phyloP scores from a whole-genome alignment of 1,140 invertebrate genomes.

The Bombus huntii region DNA sequence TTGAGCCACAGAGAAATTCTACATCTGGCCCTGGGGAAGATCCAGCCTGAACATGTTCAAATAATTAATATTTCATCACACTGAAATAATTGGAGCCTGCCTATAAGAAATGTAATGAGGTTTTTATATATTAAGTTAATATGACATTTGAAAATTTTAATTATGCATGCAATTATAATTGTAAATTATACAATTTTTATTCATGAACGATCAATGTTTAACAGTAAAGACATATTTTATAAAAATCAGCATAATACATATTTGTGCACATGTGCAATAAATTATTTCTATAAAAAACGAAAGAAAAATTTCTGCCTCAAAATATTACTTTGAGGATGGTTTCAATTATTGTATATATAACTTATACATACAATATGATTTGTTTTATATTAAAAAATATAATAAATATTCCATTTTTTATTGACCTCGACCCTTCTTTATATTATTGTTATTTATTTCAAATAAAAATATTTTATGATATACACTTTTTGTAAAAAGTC shows the following conservation, averaged over 20 bases:
- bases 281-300: slow-evolving; percentile 45
- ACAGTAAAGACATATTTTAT: slow-evolving; percentile 52
- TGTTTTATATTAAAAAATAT: slow-evolving; percentile 76
- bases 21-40: slow-evolving; percentile 72
- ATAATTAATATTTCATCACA: slow-evolving; percentile 61
- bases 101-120: slow-evolving; percentile 61
- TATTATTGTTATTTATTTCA: slow-evolving; percentile 11
- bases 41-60: slow-evolving; percentile 72
- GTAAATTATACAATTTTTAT: slow-evolving; percentile 53
- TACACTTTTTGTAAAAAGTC: not conserved
- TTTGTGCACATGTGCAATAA: slow-evolving; percentile 67
- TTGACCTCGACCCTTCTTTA: slow-evolving; percentile 58
- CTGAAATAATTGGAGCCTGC: slow-evolving; percentile 70
- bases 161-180: slow-evolving; percentile 58
- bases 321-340: slow-evolving; percentile 68
- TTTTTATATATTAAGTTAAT: slow-evolving; percentile 53
- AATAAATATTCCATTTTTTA: slow-evolving; percentile 69
- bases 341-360: slow-evolving; percentile 78
- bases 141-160: slow-evolving; percentile 47
- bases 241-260: slow-evolving; percentile 53
- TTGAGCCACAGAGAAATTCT: slow-evolving; percentile 74
- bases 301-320: slow-evolving; percentile 51
- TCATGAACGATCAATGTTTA: slow-evolving; percentile 38
- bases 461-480: slow-evolving; percentile 2
- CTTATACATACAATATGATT: slow-evolving; percentile 72